Percentiles rank a stretch among this genome's conserved stretches.
phyloP scores from a whole-genome alignment of 2,113 vertebrate genomes.

The Nothoprocta pentlandii region DNA sequence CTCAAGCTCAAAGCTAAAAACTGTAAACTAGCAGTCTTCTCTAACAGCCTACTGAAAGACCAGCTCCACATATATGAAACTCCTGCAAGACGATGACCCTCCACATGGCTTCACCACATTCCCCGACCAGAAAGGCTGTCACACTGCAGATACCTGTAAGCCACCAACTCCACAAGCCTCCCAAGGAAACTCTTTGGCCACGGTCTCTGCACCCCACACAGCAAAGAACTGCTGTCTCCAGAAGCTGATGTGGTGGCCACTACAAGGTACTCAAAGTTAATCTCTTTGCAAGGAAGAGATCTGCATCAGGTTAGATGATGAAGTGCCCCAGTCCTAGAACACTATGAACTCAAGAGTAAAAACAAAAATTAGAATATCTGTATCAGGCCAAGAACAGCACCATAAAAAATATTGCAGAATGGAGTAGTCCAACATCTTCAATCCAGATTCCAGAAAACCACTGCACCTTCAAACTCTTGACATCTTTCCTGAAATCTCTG shows the following conservation, averaged over 20 bases:
- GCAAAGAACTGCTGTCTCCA: neutral
- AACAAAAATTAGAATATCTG: neutral
- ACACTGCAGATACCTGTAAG: neutral
- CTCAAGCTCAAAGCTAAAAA: neutral
- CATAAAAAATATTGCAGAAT: neutral
- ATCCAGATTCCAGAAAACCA: neutral
- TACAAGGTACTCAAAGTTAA: neutral
- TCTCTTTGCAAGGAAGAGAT: neutral
- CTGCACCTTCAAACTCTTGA: neutral
- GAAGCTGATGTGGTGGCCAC: neutral
- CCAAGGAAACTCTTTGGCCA: neutral
- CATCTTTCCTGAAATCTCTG: neutral
- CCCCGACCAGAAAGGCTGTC: neutral
- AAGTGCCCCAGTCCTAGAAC: neutral
- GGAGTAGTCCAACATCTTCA: neutral
- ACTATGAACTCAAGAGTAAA: neutral
- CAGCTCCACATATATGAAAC: neutral
- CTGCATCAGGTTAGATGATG: neutral
- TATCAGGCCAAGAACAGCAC: neutral
- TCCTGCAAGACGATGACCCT: neutral
- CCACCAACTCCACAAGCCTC: neutral
- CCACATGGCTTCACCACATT: neutral
- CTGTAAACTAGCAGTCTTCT: neutral
- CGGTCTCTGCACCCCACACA: neutral
- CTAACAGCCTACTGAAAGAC: neutral